Conservation (phyloP, 2,888 invertebrate genomes). For the Metopia argyrocephala region DNA sequence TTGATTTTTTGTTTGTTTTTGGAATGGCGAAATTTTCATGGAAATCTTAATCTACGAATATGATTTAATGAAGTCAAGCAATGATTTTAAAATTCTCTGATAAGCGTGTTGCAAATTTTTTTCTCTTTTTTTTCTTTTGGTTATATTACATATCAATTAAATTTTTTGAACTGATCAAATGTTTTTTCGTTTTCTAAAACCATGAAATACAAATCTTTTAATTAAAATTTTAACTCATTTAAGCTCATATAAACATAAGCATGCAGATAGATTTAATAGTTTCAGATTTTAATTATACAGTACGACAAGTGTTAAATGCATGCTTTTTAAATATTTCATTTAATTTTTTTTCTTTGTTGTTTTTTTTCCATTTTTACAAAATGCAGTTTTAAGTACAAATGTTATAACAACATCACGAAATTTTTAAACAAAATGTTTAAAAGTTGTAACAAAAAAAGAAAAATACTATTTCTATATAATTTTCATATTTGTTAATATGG, state of each 20-base stretch:
- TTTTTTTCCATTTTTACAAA: constrained; percentile 25
- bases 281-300: constrained; percentile 57
- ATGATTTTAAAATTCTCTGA: no score
- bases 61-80: no score
- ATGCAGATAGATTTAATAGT: constrained; percentile 45
- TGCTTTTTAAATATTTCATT: constrained; percentile 9
- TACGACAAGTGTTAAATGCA: constrained; percentile 60
- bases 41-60: no score
- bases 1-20: no score
- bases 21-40: no score
- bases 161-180: no score
- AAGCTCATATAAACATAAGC: constrained; percentile 40
- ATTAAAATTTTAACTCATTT: constrained; percentile 21
- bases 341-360: not conserved
- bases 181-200: no score
- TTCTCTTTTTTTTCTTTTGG: no score
- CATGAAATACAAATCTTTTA: not conserved
- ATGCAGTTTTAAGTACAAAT: constrained; percentile 22
- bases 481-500: constrained; percentile 35
- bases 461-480: constrained; percentile 26
- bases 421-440: constrained; percentile 11
- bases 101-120: no score
- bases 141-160: no score
- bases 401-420: constrained; percentile 25
- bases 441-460: constrained; percentile 6